Conservation (phyloP, 2,797 vertebrate species). For the Capromys pilorides region DNA sequence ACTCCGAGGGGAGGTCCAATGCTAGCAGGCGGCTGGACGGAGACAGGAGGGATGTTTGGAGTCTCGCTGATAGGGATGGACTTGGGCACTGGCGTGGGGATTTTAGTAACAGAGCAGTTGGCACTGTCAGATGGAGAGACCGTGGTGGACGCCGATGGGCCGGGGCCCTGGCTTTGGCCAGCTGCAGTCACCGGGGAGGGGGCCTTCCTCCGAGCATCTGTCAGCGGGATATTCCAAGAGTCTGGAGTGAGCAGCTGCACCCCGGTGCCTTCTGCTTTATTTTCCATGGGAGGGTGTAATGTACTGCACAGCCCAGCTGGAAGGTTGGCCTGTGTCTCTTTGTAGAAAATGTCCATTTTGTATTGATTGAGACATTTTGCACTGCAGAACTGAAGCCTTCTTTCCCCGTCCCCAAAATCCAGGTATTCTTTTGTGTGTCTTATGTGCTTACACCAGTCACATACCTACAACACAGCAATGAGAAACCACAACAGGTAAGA, state of each 20-base stretch:
- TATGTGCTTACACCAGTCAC: slow-evolving; percentile 99
- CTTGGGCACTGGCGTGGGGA: slow-evolving; percentile 95
- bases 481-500: slow-evolving; percentile 86
- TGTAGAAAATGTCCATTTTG: slow-evolving; percentile 99
- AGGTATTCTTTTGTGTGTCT: slow-evolving; percentile 99
- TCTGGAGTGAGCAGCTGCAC: slow-evolving; percentile 99
- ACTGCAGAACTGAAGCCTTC: slow-evolving; percentile 99
- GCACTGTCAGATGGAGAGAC: slow-evolving; percentile 94
- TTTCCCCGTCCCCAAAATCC: slow-evolving; percentile 99
- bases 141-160: slow-evolving; percentile 91
- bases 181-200: slow-evolving; percentile 93
- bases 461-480: slow-evolving; percentile 94
- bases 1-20: slow-evolving; percentile 91
- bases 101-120: slow-evolving; percentile 94
- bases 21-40: slow-evolving; percentile 89
- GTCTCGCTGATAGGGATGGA: slow-evolving; percentile 91
- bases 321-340: slow-evolving; percentile 99
- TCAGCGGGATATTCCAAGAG: slow-evolving; percentile 97
- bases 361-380: slow-evolving; percentile 99
- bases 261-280: slow-evolving; percentile 93
- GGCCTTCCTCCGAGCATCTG: slow-evolving; percentile 94
- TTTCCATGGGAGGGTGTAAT: slow-evolving; percentile 91
- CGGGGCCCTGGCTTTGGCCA: slow-evolving; percentile 89
- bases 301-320: slow-evolving; percentile 96
- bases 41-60: slow-evolving; percentile 90